Base-by-base conservation (phyloP, 2,888 invertebrate genomes). In the Lasiommata megera region DNA sequence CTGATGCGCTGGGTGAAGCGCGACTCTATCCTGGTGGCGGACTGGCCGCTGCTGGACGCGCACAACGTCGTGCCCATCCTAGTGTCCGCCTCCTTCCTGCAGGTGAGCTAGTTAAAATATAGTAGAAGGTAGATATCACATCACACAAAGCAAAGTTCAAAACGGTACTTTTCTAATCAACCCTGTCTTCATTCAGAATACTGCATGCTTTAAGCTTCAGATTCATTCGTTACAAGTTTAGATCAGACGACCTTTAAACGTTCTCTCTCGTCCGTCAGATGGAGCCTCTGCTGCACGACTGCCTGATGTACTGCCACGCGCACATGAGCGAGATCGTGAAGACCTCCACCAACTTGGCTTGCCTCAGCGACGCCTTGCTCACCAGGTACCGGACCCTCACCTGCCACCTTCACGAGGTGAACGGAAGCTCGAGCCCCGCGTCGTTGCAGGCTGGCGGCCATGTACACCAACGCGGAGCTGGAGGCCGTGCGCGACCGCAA, bases 1-100 rank as follows among this genome's bases (percentile, higher is more conserved):
- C 88, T 99, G 53, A 97, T 98, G 96, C 94, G 95, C 65, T 98
- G 98, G 97, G 96, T 98, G n/a, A 97, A 97, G 80, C 92, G 93
- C 29, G 95, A 95, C 68, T 85, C 92, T 0, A 91, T 93, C 60
- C 85, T 93, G 59, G 92, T 93, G 58, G 93, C 93, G 0, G 93
- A 93, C 66, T 93, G 93, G 92, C 96, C 96, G 0, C 80, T 90
- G 40, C 81, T 96, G 41, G 97, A 97, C 77, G 92, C 96, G 0
- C 93, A 93, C 71, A 98, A 97, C 80, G 98, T 98, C 1, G 94
- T 98, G 54, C 98, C 98, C 0, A 96, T 99, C 53, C 92, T 98
- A 60, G 97, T 98, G 0, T 98, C 98, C 0, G 98, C 98, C 0
- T 97, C 97, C 31, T 99, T 98, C 79, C 89, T 99, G 23, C 95